Conservation (phyloP, 2,113 vertebrate genomes). For the Maccullochella peelii region DNA sequence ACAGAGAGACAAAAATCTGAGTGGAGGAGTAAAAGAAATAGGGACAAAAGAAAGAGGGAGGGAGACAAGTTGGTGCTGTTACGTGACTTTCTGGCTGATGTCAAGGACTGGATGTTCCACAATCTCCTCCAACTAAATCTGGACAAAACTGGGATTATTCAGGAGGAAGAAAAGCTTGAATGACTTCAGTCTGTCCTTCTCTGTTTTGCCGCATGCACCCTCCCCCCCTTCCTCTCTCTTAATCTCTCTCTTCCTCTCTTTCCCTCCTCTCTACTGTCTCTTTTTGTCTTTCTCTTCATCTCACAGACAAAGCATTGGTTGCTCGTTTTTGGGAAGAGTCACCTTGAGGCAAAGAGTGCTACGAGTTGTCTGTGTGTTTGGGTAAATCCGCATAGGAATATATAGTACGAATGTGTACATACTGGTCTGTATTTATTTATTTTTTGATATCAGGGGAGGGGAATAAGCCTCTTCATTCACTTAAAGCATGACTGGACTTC, state of each 20-base stretch:
- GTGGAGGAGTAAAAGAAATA: not conserved
- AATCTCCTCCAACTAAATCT: constrained; percentile 75
- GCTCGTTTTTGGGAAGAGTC: constrained; percentile 59
- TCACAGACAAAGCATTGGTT: constrained; percentile 59
- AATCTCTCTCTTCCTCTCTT: constrained; percentile 58
- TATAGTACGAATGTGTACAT: not conserved
- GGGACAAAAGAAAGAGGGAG: not conserved
- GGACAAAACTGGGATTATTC: constrained; percentile 80
- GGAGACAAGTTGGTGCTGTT: constrained; percentile 51
- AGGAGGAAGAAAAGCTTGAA: constrained; percentile 73
- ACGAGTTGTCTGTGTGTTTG: constrained; percentile 13
- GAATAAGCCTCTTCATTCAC: not conserved
- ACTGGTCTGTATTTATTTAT: not conserved
- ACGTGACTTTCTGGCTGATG: constrained; percentile 68
- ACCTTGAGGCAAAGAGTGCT: constrained; percentile 61
- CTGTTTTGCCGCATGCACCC: constrained; percentile 51
- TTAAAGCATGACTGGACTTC: not conserved
- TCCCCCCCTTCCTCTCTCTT: constrained; percentile 18
- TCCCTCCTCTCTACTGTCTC: constrained; percentile 37
- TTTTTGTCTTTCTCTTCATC: constrained; percentile 66
- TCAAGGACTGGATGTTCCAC: constrained; percentile 75
- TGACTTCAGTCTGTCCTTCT: constrained; percentile 77
- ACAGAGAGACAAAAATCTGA: not conserved
- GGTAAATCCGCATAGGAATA: not conserved
- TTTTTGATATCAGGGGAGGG: not conserved